Base-by-base conservation (phyloP, 2,113 vertebrate species). In the Nansenia antarctica region DNA sequence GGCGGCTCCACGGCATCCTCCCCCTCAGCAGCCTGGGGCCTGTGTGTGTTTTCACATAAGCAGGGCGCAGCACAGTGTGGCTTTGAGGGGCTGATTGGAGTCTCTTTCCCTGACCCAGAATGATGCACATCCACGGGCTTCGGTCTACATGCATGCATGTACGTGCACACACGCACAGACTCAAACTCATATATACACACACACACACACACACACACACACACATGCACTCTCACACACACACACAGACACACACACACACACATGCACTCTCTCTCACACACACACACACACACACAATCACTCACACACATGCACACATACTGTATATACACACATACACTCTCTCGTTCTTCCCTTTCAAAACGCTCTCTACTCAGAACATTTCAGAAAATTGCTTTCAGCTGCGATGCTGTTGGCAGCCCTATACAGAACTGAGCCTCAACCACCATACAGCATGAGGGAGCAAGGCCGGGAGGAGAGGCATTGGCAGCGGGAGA, bases 331-430 rank as follows among this genome's bases (percentile, higher is more conserved):
- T 22, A 27, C 53, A 24, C 52, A 54, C 52, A 22, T 30, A 60
- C 57, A 34, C 57, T 60, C 65, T 18, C 12, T 11, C 39, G n/a
- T n/a, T n/a, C n/a, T n/a, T n/a, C n/a, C n/a, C n/a, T n/a, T n/a
- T n/a, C n/a, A n/a, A n/a, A 20, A 67, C 34, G 75, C 27, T 64
- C 62, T 77, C 80, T 70, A 66, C 39, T 45, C 35, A 74, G 58
- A 75, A 73, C 67, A 70, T 77, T 55, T 80, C 69, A 67, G 77
- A 74, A 82, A 86, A 85, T 85, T 76, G 69, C 78, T 76, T 68
- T 76, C 30, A 59, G 72, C 70, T 59, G 57, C 62, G 39, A 42
- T 65, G 70, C 58, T 64, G 39, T 24, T 65, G n/a, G 49, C 54
- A 32, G n/a, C n/a, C n/a, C n/a, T n/a, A 32, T 14, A 54, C 42